Conservation (phyloP, 2,113 vertebrate species). For the Notothenia coriiceps region DNA sequence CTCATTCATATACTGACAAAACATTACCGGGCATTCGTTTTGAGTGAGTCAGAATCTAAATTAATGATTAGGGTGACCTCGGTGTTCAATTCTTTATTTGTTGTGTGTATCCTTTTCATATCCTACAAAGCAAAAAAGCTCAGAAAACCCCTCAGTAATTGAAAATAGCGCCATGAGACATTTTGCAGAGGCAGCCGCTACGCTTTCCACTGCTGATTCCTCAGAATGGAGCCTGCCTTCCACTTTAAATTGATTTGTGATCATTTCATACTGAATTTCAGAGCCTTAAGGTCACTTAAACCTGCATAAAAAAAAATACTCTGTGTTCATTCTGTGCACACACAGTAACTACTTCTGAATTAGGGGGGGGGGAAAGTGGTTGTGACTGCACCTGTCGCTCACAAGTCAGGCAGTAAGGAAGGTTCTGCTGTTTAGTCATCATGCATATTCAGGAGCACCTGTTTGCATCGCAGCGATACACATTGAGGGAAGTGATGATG, state of each 20-base stretch:
- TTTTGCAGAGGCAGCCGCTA: neutral
- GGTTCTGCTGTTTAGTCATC: slow-evolving; percentile 12
- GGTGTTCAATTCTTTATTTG: neutral
- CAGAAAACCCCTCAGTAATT: neutral
- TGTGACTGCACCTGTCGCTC: slow-evolving; percentile 17
- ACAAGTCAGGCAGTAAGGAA: slow-evolving; percentile 8
- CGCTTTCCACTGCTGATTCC: neutral
- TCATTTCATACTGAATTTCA: slow-evolving; percentile 29
- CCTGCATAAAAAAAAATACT: slow-evolving; percentile 13
- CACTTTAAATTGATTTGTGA: slow-evolving; percentile 31
- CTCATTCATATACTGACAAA: too few species aligned
- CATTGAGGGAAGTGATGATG: neutral
- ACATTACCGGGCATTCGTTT: too few species aligned
- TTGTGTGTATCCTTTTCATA: neutral
- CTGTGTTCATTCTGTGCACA: slow-evolving; percentile 25
- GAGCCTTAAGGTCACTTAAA: slow-evolving; percentile 16
- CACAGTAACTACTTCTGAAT: neutral
- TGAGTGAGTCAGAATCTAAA: neutral
- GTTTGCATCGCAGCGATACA: slow-evolving; percentile 29
- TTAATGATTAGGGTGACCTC: neutral
- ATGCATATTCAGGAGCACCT: slow-evolving; percentile 60
- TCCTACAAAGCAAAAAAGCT: neutral
- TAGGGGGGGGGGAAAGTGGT: slow-evolving; percentile 5
- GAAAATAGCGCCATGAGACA: neutral
- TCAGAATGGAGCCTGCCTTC: neutral